These are phyloP conservation scores for Agrochola circellaris DNA, from an alignment of 2,888 invertebrate genomes.

Conservation along the genomic window DNA sequence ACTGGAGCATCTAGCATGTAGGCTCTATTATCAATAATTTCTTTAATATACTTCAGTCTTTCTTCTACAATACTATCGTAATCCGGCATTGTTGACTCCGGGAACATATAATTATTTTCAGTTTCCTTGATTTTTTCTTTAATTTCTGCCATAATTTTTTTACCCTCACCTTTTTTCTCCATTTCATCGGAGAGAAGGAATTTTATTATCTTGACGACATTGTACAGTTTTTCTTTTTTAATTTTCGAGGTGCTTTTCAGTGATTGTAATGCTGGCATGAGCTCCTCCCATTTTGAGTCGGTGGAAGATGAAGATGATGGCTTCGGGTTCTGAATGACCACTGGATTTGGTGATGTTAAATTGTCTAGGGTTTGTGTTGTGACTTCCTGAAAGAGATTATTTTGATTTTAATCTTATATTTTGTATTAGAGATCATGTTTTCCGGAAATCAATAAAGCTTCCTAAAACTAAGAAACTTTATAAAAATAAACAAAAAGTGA, in stretches of 20 bases:
- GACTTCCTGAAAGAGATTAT: slow-evolving; percentile 46
- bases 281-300: slow-evolving; percentile 49
- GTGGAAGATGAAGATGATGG: slow-evolving; percentile 3
- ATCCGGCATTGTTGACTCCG: slow-evolving; percentile 17
- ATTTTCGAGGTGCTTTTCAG: slow-evolving; percentile 55
- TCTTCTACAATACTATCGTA: slow-evolving; percentile 50
- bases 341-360: slow-evolving; percentile 18
- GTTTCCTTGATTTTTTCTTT: slow-evolving; percentile 28
- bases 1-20: slow-evolving; percentile 23
- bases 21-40: slow-evolving; percentile 35
- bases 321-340: slow-evolving; percentile 15
- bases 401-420: too few relatives aligned
- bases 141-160: slow-evolving; percentile 11
- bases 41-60: slow-evolving; percentile 33
- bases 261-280: slow-evolving; percentile 55
- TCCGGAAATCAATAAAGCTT: too few relatives aligned
- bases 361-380: slow-evolving; percentile 44
- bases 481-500: too few relatives aligned
- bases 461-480: too few relatives aligned
- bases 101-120: slow-evolving; percentile 9
- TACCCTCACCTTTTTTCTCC: slow-evolving; percentile 18
- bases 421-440: too few relatives aligned
- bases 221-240: slow-evolving; percentile 66
- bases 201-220: slow-evolving; percentile 66
- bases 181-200: slow-evolving; percentile 63